Percentiles rank a stretch among this genome's conserved stretches.
Evolutionary conservation across 2,797 vertebrate species (phyloP).

Genomic region (Sparus aurata): DNA sequence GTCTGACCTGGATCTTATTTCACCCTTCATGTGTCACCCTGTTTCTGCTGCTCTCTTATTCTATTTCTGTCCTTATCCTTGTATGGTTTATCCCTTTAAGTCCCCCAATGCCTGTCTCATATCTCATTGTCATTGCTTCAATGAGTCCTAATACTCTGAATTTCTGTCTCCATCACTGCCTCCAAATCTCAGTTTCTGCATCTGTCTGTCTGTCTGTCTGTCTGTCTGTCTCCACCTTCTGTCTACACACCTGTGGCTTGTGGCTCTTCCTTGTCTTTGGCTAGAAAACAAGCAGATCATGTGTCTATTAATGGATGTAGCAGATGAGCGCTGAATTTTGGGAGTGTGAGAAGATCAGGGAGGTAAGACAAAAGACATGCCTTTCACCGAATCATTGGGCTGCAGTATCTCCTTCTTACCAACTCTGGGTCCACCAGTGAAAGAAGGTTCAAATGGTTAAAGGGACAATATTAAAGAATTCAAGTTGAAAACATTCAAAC

Average conservation of each 20-base stretch:
- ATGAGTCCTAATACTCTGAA: constrained; percentile 9
- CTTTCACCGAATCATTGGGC: not conserved
- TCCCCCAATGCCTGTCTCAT: constrained; percentile 18
- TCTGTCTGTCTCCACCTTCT: not conserved
- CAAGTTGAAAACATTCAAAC: too few relatives aligned
- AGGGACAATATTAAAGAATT: too few relatives aligned
- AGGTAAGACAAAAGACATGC: constrained; percentile 5
- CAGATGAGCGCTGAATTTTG: constrained; percentile 32
- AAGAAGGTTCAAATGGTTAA: not conserved
- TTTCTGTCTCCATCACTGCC: constrained; percentile 6
- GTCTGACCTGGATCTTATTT: constrained; percentile 37
- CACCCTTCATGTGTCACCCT: constrained; percentile 38
- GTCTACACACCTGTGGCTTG: constrained; percentile 27
- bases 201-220: not conserved
- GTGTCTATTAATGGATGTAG: constrained; percentile 39
- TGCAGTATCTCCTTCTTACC: not conserved
- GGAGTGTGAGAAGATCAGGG: constrained; percentile 1
- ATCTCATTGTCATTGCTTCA: constrained; percentile 33
- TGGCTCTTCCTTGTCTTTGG: constrained; percentile 26
- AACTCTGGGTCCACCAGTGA: not conserved
- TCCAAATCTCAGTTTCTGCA: constrained; percentile 3
- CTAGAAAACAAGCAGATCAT: constrained; percentile 39
- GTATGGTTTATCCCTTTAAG: constrained; percentile 26
- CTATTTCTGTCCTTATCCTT: constrained; percentile 37
- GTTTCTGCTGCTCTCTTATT: constrained; percentile 26